phyloP scores from a whole-genome alignment of 2,888 invertebrate genomes.

The Spilarctia lutea region DNA sequence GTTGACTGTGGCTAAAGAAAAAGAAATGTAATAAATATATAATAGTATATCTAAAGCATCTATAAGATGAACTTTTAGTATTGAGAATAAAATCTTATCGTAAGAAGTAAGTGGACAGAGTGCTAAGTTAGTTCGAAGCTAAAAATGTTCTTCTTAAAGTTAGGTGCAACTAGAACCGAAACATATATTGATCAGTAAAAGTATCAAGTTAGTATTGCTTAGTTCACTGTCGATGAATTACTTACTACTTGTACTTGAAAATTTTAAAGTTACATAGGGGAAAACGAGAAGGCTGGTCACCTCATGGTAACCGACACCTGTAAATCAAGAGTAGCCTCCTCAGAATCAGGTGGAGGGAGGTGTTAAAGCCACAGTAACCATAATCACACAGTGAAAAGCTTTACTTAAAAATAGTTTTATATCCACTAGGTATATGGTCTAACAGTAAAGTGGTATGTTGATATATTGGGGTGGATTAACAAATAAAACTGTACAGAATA shows the following conservation, averaged over 20 bases:
- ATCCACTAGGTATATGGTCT: too few relatives aligned
- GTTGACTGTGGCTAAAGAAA: background rate
- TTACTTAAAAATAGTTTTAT: too few relatives aligned
- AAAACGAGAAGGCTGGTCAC: background rate
- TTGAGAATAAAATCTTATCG: background rate
- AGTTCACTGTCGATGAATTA: background rate
- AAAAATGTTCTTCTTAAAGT: background rate
- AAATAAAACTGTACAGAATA: too few relatives aligned
- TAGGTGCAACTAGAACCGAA: background rate
- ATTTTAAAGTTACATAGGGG: background rate
- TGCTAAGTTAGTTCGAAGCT: background rate
- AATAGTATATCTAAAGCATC: background rate
- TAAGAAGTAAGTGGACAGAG: background rate
- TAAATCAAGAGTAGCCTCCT: too few relatives aligned
- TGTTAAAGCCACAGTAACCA: too few relatives aligned
- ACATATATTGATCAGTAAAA: background rate
- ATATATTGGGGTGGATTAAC: too few relatives aligned
- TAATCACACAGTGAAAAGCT: too few relatives aligned
- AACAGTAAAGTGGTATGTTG: too few relatives aligned
- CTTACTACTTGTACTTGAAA: background rate
- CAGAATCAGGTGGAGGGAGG: too few relatives aligned
- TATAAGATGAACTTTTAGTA: background rate
- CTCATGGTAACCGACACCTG: too few relatives aligned
- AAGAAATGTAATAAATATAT: background rate
- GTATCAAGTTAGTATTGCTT: background rate